These are phyloP conservation scores for Oscheius sp. DNA, from an alignment of 2,888 invertebrate genomes.

Conservation along the genomic window DNA sequence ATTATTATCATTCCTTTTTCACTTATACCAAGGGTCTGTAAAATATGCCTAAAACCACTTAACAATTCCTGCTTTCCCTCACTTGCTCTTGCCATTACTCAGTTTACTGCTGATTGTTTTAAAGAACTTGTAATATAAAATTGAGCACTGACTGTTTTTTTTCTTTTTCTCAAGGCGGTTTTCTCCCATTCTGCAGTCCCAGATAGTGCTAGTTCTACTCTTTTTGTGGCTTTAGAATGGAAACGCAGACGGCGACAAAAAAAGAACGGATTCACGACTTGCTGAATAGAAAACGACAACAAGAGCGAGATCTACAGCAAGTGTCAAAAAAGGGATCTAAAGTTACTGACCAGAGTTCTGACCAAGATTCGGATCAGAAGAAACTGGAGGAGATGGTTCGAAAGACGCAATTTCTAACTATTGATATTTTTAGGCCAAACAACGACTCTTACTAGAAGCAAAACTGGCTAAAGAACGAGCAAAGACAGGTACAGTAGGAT, in stretches of 20 bases:
- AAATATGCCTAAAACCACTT: not conserved
- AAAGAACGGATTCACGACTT: conserved; percentile 45
- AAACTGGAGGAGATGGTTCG: conserved; percentile 17
- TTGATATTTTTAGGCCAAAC: conserved; percentile 9
- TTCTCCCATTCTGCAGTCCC: not conserved
- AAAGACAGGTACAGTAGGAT: not conserved
- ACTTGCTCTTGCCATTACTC: conserved; percentile 14
- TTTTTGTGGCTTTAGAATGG: not conserved
- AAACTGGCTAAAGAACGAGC: conserved; percentile 21
- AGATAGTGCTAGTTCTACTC: too few relatives aligned
- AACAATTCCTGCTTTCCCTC: not conserved
- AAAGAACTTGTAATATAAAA: conserved; percentile 8
- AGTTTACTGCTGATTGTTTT: conserved; percentile 3
- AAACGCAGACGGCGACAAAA: conserved; percentile 10
- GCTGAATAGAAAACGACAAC: conserved; percentile 49
- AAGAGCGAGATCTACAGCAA: conserved; percentile 28
- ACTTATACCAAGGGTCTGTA: conserved; percentile 27
- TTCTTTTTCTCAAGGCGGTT: not conserved
- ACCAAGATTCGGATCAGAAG: conserved; percentile 2
- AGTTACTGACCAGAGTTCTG: not conserved
- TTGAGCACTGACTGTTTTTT: conserved; percentile 1
- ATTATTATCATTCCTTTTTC: conserved; percentile 4
- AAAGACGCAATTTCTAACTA: not conserved
- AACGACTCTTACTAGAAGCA: not conserved
- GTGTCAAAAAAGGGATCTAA: conserved; percentile 35